Evolutionary conservation across 2,888 invertebrate species (phyloP), one percentile per base, ranked within the genome.

Genomic region (Odontocerum albicorne): DNA sequence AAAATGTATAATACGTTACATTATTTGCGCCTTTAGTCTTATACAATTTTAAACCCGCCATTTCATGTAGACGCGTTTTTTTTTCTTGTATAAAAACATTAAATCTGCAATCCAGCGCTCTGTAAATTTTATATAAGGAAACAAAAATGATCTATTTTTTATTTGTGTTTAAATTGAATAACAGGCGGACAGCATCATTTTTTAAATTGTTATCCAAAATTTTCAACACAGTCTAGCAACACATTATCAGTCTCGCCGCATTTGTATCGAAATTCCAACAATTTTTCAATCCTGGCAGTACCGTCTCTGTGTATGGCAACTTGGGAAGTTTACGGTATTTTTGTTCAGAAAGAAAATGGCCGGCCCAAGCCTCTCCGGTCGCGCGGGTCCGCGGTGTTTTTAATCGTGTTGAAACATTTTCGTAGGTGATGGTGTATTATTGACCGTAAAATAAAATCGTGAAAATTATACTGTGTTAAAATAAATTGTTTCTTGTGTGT

Each of bases 291-390:
- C 13, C 12, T 35, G 20, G 35, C 4, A 2, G 1, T n/a, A 35
- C 12, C 15, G 38, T n/a, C 38, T 15, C 7, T 7, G 27, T 17
- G 31, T 4, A 35, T 53, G 53, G 44, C 46, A 49, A 27, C 53
- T 32, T 46, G 12, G 46, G n/a, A 32, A 21, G 51, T 50, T 55
- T 58, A 49, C 46, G 50, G 57, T 56, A 56, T 56, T 51, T 55
- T 43, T 56, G 56, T 46, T 56, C 56, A 56, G 56, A 56, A 50
- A 51, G 46, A 56, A 56, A 46, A 56, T 56, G 56, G 56, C 56
- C 51, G 56, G 44, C 51, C 46, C 46, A 46, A 51, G 56, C 51
- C 45, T 39, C 42, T 50, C 27, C 44, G 47, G 56, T 56, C 31
- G 50, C 36, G 35, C 46, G 31, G 51, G 42, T 20, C 46, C 45